A percentile compares a stretch with the other conserved stretches of the same genome.
These are phyloP conservation scores for Diplogasteroides magnus DNA, from an alignment of 1,140 invertebrate genomes.

Conservation along the genomic window DNA sequence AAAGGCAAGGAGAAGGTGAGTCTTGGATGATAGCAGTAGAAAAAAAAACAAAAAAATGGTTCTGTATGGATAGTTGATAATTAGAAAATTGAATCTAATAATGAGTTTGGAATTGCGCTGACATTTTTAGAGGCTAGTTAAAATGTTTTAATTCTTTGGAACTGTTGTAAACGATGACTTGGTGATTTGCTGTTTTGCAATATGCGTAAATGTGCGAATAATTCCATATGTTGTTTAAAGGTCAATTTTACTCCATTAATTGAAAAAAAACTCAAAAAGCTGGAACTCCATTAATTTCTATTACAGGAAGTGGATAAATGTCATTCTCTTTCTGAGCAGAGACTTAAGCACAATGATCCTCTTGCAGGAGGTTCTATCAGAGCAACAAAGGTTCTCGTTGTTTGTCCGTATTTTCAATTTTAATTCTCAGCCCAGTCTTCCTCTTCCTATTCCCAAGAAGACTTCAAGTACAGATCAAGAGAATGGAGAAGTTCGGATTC, in stretches of 20 bases:
- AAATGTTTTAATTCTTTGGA: no score
- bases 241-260: no score
- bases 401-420: no score
- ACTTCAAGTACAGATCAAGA: neutral
- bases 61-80: no score
- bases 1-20: neutral
- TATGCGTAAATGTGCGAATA: no score
- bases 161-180: no score
- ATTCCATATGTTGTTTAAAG: no score
- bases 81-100: no score
- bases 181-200: no score
- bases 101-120: no score
- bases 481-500: neutral
- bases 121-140: no score
- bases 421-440: neutral
- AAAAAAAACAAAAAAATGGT: conserved; percentile 3
- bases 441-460: neutral
- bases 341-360: neutral
- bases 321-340: neutral
- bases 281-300: neutral
- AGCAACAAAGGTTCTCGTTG: neutral
- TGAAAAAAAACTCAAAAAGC: neutral
- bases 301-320: conserved; percentile 8
- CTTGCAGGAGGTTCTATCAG: neutral
- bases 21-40: neutral